Base-by-base conservation (phyloP, 2,113 vertebrate species). In the Loxodonta africana region DNA sequence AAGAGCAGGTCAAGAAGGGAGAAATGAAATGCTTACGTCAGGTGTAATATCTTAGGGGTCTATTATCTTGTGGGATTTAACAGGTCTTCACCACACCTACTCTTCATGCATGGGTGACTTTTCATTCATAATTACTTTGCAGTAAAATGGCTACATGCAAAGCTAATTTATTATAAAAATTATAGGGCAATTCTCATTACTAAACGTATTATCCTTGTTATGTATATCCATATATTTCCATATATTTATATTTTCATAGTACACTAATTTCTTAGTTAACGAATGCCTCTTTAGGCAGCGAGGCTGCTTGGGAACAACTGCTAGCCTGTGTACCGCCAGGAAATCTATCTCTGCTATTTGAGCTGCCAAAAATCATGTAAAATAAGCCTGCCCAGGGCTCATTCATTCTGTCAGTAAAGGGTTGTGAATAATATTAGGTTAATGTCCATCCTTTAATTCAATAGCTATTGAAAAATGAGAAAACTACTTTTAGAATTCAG, bases 321-420 rank as follows among this genome's bases (percentile, higher is more conserved):
- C 57, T 53, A 87, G 28, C 12, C 30, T 93, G 41, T 71, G 33
- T 94, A 94, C 88, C 95, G 97, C 83, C 86, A 98, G 73, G 77
- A 96, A 89, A 94, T 82, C 51, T 62, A 86, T 1, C 28, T 44
- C 8, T 46, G 80, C 85, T 91, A 83, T 88, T 89, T 89, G 41
- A 97, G 83, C 53, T 91, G 96, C 63, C 88, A 97, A 97, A 95
- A 95, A 46, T 95, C 81, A 93, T 48, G 96, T 37, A n/a, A 53
- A 98, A 69, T 84, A 97, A 51, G 90, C 77, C 88, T 98, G 78
- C 92, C 95, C 95, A 95, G 71, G 93, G 84, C 41, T 97, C 80
- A 97, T 98, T 96, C 88, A 93, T 88, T 69, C 0, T 51, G 60
- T 97, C 98, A 97, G 94, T 86, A 96, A 98, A 1, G 86, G 97